These are phyloP conservation scores for Decapterus maruadsi DNA, from an alignment of 2,797 vertebrate species.

Conservation along the genomic window DNA sequence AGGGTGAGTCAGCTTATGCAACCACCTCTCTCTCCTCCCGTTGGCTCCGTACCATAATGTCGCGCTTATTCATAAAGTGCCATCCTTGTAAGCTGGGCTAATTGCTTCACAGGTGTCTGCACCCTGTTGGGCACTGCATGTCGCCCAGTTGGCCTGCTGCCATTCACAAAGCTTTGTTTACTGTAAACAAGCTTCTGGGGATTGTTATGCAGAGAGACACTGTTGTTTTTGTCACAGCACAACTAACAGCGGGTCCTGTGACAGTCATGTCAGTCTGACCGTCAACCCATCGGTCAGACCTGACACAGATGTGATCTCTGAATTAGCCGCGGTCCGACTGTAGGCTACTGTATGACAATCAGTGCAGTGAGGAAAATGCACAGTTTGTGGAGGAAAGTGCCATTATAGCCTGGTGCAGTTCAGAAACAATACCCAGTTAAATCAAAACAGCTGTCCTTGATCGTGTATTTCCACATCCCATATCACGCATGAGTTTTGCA, in stretches of 20 bases:
- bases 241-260: not conserved
- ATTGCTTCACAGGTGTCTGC: constrained; percentile 61
- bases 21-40: constrained; percentile 32
- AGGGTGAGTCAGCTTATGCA: constrained; percentile 22
- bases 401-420: not conserved
- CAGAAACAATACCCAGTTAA: not conserved
- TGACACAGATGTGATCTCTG: not conserved
- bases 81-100: constrained; percentile 59
- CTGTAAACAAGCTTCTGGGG: constrained; percentile 63
- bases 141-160: constrained; percentile 35
- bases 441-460: not conserved
- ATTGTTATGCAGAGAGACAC: constrained; percentile 16
- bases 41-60: constrained; percentile 42
- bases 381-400: no score
- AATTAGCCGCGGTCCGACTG: not conserved
- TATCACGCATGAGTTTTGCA: not conserved
- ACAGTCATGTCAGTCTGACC: constrained; percentile 22
- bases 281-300: constrained; percentile 8
- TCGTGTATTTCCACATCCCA: not conserved
- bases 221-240: not conserved
- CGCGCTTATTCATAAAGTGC: constrained; percentile 42
- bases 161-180: constrained; percentile 60
- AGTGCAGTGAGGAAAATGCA: not conserved
- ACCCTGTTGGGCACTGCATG: constrained; percentile 31
- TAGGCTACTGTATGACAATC: not conserved